Base-by-base conservation (phyloP, 2,888 invertebrate genomes). In the Crematogaster levior region DNA sequence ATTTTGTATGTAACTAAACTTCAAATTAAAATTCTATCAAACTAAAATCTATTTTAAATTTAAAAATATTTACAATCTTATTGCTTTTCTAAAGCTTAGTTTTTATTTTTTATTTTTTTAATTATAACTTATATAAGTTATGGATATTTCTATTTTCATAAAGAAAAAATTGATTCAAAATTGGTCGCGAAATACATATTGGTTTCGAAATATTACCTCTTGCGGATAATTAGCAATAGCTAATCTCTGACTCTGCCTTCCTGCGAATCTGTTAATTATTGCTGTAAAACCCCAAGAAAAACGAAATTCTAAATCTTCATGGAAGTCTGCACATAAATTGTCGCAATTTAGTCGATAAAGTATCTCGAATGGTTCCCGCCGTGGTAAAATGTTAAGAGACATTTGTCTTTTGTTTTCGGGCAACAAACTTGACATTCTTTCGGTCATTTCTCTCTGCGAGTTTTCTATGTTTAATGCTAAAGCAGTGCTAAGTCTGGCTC, bases 321-420 rank as follows among this genome's bases (percentile, higher is more conserved):
- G 97, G 95, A 99, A 99, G 95, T 99, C 99, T 0, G 98, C 98
- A 95, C 99, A 99, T 56, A 99, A 96, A 95, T 99, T 99, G 95
- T 99, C 98, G 95, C 99, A 99, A 95, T 99, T 99, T 74, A 99
- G 96, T 60, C 98, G 96, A 95, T 98, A 98, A 1, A 98, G 95
- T 93, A 98, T 98, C 95, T 98, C 98, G 94, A 99, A 98, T 12
- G 98, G 98, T 93, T 98, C 98, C 91, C 98, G 96, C 91, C 98
- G 96, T n/a, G 97, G 94, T n/a, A 94, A 85, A 84, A 95, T 93
- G 75, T 93, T 95, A 27, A 95, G 81, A 0, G 95, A 95, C 85
- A 96, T 89, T 83, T 95, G 95, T 80, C 94, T 93, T 90, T 95
- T 95, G 86, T 95, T 94, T 21, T 96, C 95, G 1, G 99, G 98